Conservation (phyloP, 2,797 vertebrate genomes). For the Coendou prehensilis region DNA sequence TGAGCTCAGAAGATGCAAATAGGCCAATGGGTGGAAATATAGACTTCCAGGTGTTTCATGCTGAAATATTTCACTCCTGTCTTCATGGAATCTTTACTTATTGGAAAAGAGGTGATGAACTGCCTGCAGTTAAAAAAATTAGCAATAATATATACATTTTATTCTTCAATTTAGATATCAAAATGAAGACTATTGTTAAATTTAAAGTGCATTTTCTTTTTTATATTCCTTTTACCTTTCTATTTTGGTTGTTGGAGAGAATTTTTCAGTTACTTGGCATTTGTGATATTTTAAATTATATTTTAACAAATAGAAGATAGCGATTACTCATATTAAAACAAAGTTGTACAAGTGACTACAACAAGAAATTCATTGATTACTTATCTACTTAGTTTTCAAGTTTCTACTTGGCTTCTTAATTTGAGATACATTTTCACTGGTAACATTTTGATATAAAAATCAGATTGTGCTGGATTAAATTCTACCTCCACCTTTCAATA, state of each 20-base stretch:
- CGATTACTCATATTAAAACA: constrained; percentile 13
- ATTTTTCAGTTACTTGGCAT: background rate
- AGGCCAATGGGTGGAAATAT: background rate
- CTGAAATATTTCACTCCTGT: background rate
- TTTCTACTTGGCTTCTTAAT: constrained; percentile 13
- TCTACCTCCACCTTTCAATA: background rate
- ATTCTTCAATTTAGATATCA: background rate
- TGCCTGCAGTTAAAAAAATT: background rate
- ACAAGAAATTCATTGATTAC: background rate
- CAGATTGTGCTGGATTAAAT: background rate
- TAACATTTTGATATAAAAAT: background rate
- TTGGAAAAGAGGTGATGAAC: background rate
- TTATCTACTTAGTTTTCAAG: background rate
- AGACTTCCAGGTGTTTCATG: background rate
- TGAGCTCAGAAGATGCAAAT: background rate
- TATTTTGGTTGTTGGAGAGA: background rate
- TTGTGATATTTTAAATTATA: constrained; percentile 18
- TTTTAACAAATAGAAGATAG: background rate
- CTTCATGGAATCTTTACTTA: background rate
- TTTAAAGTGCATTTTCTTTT: constrained; percentile 29
- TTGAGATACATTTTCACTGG: background rate
- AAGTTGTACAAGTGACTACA: background rate
- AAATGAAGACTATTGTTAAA: background rate
- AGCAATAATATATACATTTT: background rate
- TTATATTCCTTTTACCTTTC: background rate